Evolutionary conservation across 2,797 vertebrate genomes (phyloP).

Genomic region (Scomberomorus guttatus): DNA sequence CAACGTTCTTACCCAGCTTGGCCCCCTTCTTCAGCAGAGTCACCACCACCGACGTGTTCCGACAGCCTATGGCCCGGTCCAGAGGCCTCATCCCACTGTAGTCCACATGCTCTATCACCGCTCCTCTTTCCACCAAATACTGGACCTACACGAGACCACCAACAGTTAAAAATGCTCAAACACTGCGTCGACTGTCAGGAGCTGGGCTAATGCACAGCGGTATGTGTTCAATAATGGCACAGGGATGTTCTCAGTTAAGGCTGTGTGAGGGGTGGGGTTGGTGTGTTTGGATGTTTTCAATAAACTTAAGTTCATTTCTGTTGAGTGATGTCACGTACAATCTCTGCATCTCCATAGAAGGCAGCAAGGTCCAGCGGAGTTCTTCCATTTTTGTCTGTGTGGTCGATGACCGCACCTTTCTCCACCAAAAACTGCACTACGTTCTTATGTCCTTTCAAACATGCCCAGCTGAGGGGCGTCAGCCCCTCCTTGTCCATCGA

Average conservation of each 20-base stretch:
- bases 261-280: slow-evolving; percentile 4
- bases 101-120: slow-evolving; percentile 96
- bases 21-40: slow-evolving; percentile 96
- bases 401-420: slow-evolving; percentile 94
- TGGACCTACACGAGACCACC: slow-evolving; percentile 87
- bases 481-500: slow-evolving; percentile 97
- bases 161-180: slow-evolving; percentile 24
- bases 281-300: background rate
- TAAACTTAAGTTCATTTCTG: background rate
- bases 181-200: slow-evolving; percentile 1
- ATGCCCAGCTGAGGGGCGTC: slow-evolving; percentile 97
- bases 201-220: slow-evolving; percentile 38
- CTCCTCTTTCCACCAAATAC: slow-evolving; percentile 96
- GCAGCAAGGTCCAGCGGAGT: slow-evolving; percentile 97
- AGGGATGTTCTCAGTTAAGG: slow-evolving; percentile 24
- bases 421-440: slow-evolving; percentile 96
- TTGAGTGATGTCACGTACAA: slow-evolving; percentile 85
- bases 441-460: slow-evolving; percentile 95
- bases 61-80: slow-evolving; percentile 97
- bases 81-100: slow-evolving; percentile 97
- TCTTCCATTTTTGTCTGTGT: slow-evolving; percentile 97
- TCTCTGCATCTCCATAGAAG: slow-evolving; percentile 97
- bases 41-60: slow-evolving; percentile 95
- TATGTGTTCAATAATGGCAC: slow-evolving; percentile 51
- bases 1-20: slow-evolving; percentile 89